Evolutionary conservation across 2,797 vertebrate genomes (phyloP), one percentile per base, ranked within the genome.

Genomic region (Pseudopleuronectes americanus): DNA sequence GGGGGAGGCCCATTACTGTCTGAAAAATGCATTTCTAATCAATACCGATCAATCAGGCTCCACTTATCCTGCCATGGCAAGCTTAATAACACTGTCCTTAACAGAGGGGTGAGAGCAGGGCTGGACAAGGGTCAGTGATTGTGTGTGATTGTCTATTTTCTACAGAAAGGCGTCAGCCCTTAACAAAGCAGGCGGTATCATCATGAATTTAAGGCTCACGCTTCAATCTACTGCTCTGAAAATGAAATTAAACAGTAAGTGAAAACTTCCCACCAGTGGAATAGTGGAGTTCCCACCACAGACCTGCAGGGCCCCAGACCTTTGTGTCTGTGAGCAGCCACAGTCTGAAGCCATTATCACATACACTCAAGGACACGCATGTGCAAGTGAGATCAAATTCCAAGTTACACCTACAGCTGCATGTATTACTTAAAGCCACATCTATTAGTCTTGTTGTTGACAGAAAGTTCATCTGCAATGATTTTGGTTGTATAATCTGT

Each of bases 21-120:
- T 83, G 84, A 85, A 81, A 89, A 89, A 89, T 90, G 85, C 77
- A 83, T 69, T 66, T 67, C 49, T 45, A 77, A 93, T 94, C 91
- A 90, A 93, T 94, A 88, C 53, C 47, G 68, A 90, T 93, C 88
- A 92, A 90, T 94, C 90, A 87, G 76, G 82, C 65, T 87, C 78
- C 81, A 91, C 79, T 90, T 92, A 90, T 75, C 73, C 79, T 79
- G 73, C 66, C 26, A 68, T 21, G 26, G 61, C 48, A 64, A 71
- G 74, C 65, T 71, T 79, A 86, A 89, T 68, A 69, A 80, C 58
- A 51, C 55, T 55, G 64, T 85, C 68, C 77, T 80, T 70, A 61
- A 71, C 57, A 67, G 53, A 41, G 38, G 36, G 64, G 16, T 12
- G 51, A 10, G 21, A 33, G 66, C 23, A 49, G 24, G 53, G 65